Evolutionary conservation across 2,113 vertebrate genomes (phyloP).

Genomic region (Pelvicachromis taeniatus): DNA sequence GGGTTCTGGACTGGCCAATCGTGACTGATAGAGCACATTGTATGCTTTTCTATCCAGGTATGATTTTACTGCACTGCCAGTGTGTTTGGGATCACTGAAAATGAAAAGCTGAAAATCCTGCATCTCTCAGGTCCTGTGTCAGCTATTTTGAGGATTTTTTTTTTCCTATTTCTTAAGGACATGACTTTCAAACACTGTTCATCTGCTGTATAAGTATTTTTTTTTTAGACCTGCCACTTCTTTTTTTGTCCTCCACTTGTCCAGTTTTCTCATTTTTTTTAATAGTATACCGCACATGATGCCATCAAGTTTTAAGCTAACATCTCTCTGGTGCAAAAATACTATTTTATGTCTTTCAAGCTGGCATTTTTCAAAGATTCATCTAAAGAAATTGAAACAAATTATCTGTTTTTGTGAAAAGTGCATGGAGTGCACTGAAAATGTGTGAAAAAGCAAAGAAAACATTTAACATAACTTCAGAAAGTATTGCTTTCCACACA

Average conservation of each 20-base stretch:
- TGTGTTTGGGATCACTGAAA: background rate
- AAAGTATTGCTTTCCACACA: background rate
- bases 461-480: background rate
- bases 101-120: background rate
- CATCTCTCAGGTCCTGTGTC: background rate
- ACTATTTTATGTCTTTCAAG: background rate
- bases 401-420: background rate
- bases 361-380: background rate
- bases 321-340: background rate
- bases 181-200: background rate
- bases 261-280: background rate
- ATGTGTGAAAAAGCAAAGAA: background rate
- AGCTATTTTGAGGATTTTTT: background rate
- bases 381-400: background rate
- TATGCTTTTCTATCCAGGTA: background rate
- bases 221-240: background rate
- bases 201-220: background rate
- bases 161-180: background rate
- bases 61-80: background rate
- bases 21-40: background rate
- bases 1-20: background rate
- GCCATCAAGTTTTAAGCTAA: background rate
- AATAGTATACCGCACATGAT: background rate
- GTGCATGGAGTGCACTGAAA: background rate
- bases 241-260: background rate